Percentiles rank a stretch among this genome's conserved stretches.
These are phyloP conservation scores for Bostrychus sinensis DNA, from an alignment of 2,113 vertebrate species.

Conservation along the genomic window DNA sequence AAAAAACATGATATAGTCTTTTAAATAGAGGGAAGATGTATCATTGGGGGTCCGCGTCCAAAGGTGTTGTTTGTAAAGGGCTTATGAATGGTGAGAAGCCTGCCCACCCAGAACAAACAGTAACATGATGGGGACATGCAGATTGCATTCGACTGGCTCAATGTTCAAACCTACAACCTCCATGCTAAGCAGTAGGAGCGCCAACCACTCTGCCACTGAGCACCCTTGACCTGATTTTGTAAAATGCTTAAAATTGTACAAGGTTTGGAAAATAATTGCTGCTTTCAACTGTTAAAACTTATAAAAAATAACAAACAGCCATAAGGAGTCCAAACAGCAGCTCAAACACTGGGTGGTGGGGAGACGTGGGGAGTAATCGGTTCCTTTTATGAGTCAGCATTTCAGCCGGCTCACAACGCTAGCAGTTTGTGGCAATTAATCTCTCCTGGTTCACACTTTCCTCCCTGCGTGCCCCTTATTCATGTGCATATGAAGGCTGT, in stretches of 20 bases:
- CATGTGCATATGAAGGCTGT: not conserved
- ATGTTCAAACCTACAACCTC: too few relatives aligned
- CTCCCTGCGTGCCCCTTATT: not conserved
- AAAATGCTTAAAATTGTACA: not conserved
- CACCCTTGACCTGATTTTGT: not conserved
- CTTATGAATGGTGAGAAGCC: too few relatives aligned
- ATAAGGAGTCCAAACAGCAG: conserved; percentile 49
- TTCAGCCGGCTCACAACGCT: conserved; percentile 37
- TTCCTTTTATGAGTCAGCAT: conserved; percentile 61
- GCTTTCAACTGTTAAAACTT: not conserved
- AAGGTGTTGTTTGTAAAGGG: too few relatives aligned
- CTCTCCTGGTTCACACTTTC: conserved; percentile 31
- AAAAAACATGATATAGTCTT: too few relatives aligned
- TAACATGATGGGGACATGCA: too few relatives aligned
- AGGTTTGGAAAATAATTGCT: too few relatives aligned
- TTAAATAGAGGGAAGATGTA: too few relatives aligned
- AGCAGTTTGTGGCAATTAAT: conserved; percentile 52
- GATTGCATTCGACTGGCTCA: too few relatives aligned
- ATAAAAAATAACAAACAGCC: conserved; percentile 50
- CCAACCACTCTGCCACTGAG: too few relatives aligned
- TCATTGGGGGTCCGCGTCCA: too few relatives aligned
- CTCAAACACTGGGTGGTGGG: conserved; percentile 40
- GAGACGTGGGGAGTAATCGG: conserved; percentile 56
- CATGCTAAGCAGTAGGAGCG: not conserved
- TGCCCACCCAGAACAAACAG: too few relatives aligned